These are phyloP conservation scores for Characodon lateralis DNA, from an alignment of 2,797 vertebrate genomes.

Conservation along the genomic window DNA sequence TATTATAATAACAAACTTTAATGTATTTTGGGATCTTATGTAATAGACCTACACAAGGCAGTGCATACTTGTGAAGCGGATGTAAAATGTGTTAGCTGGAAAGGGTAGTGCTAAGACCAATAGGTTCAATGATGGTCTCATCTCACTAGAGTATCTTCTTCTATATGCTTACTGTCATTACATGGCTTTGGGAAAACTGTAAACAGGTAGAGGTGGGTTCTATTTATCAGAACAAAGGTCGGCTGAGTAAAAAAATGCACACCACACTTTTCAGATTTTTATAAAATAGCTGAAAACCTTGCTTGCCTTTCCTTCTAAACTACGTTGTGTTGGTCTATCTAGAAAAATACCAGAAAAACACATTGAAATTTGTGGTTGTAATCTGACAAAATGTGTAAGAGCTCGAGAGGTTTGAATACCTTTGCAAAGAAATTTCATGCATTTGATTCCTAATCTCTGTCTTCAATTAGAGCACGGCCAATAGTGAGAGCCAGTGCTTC, in stretches of 20 bases:
- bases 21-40: not conserved
- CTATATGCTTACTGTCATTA: not conserved
- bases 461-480: constrained; percentile 85
- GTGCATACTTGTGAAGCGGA: not conserved
- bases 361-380: too few relatives aligned
- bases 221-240: not conserved
- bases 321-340: too few relatives aligned
- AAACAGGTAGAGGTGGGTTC: not conserved
- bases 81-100: not conserved
- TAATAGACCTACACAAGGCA: not conserved
- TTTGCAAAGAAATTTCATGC: not conserved
- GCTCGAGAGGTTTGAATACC: too few relatives aligned
- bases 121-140: not conserved
- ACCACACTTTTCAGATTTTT: not conserved
- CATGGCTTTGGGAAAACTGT: not conserved
- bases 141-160: not conserved
- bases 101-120: not conserved
- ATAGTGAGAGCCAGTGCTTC: constrained; percentile 86
- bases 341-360: too few relatives aligned
- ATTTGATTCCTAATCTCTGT: constrained; percentile 8
- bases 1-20: not conserved
- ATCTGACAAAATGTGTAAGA: too few relatives aligned
- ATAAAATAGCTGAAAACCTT: too few relatives aligned
- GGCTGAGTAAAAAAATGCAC: not conserved
- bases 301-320: not conserved